A percentile compares a stretch with the other conserved stretches of the same genome.
Evolutionary conservation across 2,888 invertebrate species (phyloP).

Genomic region (Tinea trinotella): DNA sequence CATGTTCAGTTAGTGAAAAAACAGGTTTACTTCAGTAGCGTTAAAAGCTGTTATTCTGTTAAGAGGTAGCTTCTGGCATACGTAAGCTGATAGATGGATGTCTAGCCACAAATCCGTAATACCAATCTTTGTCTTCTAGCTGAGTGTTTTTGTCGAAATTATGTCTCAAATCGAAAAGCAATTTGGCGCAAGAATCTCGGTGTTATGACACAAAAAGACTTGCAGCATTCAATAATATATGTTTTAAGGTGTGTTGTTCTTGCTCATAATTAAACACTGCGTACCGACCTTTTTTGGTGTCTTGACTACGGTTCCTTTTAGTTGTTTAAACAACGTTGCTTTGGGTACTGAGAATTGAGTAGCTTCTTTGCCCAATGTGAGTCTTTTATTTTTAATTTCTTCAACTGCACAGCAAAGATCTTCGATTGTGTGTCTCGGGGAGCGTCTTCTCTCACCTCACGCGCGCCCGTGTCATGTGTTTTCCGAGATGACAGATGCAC

Average conservation of each 20-base stretch:
- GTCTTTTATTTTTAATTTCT: constrained; percentile 22
- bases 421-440: constrained; percentile 22
- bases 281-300: constrained; percentile 10
- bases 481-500: no score
- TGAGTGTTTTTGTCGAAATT: constrained; percentile 25
- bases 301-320: constrained; percentile 19
- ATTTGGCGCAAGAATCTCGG: constrained; percentile 24
- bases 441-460: no score
- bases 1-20: constrained; percentile 22
- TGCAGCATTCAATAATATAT: constrained; percentile 21
- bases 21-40: constrained; percentile 24
- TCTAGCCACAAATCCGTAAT: constrained; percentile 22
- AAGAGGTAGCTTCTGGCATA: constrained; percentile 24
- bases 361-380: constrained; percentile 20
- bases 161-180: constrained; percentile 27
- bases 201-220: constrained; percentile 23
- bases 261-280: constrained; percentile 20
- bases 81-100: constrained; percentile 22
- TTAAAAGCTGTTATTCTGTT: constrained; percentile 27
- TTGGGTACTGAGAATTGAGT: constrained; percentile 22
- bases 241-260: constrained; percentile 18
- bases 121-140: constrained; percentile 26
- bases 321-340: constrained; percentile 20
- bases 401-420: constrained; percentile 20
- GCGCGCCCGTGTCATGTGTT: no score